Evolutionary conservation across 2,888 invertebrate genomes (phyloP).

Genomic region (Adela reaumurella): DNA sequence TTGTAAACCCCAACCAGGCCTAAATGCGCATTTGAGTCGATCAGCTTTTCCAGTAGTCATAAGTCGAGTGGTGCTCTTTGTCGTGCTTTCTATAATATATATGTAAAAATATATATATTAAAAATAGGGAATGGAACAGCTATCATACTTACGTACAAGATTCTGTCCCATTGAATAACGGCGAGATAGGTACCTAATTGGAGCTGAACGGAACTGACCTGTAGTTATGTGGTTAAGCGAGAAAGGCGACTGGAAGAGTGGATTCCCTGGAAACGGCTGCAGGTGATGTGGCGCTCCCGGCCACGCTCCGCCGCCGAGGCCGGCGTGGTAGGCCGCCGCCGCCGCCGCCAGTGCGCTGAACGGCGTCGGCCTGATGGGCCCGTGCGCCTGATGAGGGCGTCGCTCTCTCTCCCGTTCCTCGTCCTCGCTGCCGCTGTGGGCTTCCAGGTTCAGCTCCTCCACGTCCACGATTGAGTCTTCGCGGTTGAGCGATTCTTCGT

Average conservation of each 20-base stretch:
- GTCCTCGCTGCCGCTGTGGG: slow-evolving; percentile 34
- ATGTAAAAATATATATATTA: slow-evolving; percentile 2
- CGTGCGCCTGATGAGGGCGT: slow-evolving; percentile 28
- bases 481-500: slow-evolving; percentile 67
- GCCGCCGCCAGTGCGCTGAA: slow-evolving; percentile 73
- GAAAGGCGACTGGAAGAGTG: slow-evolving; percentile 66
- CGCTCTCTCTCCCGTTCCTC: slow-evolving; percentile 39
- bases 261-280: slow-evolving; percentile 56
- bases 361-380: slow-evolving; percentile 72
- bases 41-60: too few relatives aligned
- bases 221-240: slow-evolving; percentile 39
- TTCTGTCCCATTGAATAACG: too few relatives aligned
- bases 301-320: slow-evolving; percentile 58
- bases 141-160: too few relatives aligned
- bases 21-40: too few relatives aligned
- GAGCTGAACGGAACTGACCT: slow-evolving; percentile 30
- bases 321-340: slow-evolving; percentile 57
- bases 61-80: too few relatives aligned
- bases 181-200: too few relatives aligned
- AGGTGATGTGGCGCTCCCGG: slow-evolving; percentile 54
- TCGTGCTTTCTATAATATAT: too few relatives aligned
- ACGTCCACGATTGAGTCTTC: slow-evolving; percentile 73
- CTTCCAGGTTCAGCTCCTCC: slow-evolving; percentile 67
- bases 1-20: too few relatives aligned
- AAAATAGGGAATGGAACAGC: slow-evolving; percentile 7